Percentiles rank a stretch among this genome's conserved stretches.
These are phyloP conservation scores for Troilus luridus DNA, from an alignment of 2,888 invertebrate genomes.

Conservation along the genomic window DNA sequence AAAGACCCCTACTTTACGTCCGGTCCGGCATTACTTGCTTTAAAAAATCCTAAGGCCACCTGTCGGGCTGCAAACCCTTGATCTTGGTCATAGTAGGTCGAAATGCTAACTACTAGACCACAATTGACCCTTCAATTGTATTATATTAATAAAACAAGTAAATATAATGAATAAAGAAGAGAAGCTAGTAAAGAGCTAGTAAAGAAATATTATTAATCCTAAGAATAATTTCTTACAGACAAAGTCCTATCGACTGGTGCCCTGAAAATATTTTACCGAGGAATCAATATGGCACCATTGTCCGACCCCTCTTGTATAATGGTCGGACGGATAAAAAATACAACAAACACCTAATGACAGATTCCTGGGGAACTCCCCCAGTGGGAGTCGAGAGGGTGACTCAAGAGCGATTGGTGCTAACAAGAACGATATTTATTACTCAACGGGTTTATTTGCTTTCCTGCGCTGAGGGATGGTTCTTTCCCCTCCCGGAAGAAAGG, in stretches of 20 bases:
- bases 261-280: not conserved
- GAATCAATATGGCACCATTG: not conserved
- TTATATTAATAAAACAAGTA: too few species aligned
- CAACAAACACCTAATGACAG: constrained; percentile 10
- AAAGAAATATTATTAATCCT: not conserved
- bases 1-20: too few species aligned
- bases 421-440: constrained; percentile 12
- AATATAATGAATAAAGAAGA: too few species aligned
- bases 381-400: not conserved
- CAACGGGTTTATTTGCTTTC: constrained; percentile 24
- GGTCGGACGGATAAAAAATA: not conserved
- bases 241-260: not conserved
- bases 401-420: constrained; percentile 9
- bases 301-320: not conserved
- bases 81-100: too few species aligned
- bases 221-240: not conserved
- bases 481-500: not conserved
- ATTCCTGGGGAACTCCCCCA: not conserved
- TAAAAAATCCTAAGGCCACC: too few species aligned
- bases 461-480: not conserved
- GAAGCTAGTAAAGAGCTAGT: too few species aligned
- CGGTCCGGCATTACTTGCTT: too few species aligned
- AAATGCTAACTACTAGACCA: too few species aligned
- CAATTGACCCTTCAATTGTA: too few species aligned
- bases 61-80: too few species aligned